Percentiles rank a stretch among this genome's conserved stretches.
These are phyloP conservation scores for Leistus spinibarbis DNA, from an alignment of 2,888 invertebrate genomes.

Conservation along the genomic window DNA sequence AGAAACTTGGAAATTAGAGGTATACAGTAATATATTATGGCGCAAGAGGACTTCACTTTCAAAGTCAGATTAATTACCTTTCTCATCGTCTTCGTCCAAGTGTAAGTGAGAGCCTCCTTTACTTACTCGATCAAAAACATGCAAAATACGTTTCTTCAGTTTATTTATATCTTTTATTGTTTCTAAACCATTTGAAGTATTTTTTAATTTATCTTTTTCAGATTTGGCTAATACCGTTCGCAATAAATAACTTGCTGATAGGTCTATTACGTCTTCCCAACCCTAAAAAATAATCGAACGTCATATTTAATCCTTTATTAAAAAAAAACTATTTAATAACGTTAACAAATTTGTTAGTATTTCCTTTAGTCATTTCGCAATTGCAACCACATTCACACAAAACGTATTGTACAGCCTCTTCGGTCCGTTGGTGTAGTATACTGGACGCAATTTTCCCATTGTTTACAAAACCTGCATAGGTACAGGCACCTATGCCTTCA, in stretches of 20 bases:
- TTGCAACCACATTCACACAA: too few species aligned
- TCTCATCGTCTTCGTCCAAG: not conserved
- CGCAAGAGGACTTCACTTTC: too few species aligned
- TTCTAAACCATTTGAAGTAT: constrained; percentile 60
- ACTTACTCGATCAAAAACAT: constrained; percentile 52
- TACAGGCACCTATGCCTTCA: too few species aligned
- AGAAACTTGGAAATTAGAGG: too few species aligned
- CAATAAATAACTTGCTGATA: constrained; percentile 68
- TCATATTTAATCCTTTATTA: not conserved
- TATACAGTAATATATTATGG: too few species aligned
- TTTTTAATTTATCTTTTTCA: constrained; percentile 66
- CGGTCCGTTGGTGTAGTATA: too few species aligned
- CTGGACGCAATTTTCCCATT: too few species aligned
- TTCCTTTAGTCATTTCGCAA: too few species aligned
- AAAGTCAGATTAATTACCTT: too few species aligned
- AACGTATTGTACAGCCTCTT: too few species aligned
- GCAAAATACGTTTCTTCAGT: constrained; percentile 54
- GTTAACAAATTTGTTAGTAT: not conserved
- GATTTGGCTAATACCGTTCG: constrained; percentile 68
- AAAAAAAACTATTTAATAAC: not conserved
- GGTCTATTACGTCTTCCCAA: constrained; percentile 80
- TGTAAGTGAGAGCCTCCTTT: constrained; percentile 40
- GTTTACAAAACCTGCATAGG: too few species aligned
- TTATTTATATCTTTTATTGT: constrained; percentile 53
- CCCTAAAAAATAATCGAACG: constrained; percentile 61